Conservation (phyloP, 2,113 vertebrate species). For the Rhinichthys klamathensis region DNA sequence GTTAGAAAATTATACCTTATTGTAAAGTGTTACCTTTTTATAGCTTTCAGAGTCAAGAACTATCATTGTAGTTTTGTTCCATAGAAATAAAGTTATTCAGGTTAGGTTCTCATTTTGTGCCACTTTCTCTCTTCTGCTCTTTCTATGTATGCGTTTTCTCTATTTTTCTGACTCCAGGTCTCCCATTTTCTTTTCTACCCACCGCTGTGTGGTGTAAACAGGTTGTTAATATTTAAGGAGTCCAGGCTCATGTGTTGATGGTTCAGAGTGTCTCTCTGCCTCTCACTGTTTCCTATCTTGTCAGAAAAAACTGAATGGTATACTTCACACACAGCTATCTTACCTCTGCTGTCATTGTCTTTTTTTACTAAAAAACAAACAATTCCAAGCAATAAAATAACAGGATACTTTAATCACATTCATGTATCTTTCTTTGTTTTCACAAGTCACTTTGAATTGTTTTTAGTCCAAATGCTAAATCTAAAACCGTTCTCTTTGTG, state of each 20-base stretch:
- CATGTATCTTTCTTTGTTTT: background rate
- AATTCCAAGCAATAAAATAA: background rate
- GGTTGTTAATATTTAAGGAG: conserved; percentile 46
- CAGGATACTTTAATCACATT: background rate
- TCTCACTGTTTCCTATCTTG: conserved; percentile 14
- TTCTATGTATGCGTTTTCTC: background rate
- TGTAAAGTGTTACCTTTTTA: too few relatives aligned
- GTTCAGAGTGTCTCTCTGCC: conserved; percentile 14
- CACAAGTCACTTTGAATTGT: conserved; percentile 10
- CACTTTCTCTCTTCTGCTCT: background rate
- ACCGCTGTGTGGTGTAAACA: conserved; percentile 11
- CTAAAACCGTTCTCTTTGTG: background rate
- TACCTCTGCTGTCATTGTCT: background rate
- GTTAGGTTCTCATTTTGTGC: background rate
- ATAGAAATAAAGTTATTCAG: background rate
- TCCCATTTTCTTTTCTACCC: background rate
- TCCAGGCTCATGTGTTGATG: background rate
- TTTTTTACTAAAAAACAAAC: background rate
- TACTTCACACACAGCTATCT: conserved; percentile 3
- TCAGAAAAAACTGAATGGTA: conserved; percentile 20
- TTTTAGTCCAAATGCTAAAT: background rate
- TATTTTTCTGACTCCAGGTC: background rate
- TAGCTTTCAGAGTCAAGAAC: background rate
- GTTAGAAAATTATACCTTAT: too few relatives aligned
- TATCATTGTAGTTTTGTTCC: background rate